These are phyloP conservation scores for Drosophila histrio DNA, from an alignment of 2,888 invertebrate species.

Conservation along the genomic window DNA sequence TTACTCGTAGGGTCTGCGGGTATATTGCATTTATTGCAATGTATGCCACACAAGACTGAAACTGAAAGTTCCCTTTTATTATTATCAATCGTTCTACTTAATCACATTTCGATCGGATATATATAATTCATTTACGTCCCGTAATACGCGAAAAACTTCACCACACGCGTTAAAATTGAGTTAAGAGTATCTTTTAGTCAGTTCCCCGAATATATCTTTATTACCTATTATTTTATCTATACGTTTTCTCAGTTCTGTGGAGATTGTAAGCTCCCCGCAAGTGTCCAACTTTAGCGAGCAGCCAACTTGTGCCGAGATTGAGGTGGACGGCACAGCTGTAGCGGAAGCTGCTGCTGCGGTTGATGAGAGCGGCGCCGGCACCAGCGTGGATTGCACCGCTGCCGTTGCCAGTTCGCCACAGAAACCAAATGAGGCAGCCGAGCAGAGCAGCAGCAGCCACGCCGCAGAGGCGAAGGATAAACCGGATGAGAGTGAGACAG, in stretches of 20 bases:
- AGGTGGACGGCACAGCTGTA: slow-evolving; percentile 69
- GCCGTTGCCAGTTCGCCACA: slow-evolving; percentile 50
- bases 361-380: slow-evolving; percentile 55
- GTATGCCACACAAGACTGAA: too few species aligned
- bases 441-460: slow-evolving; percentile 44
- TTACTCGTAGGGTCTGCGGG: too few species aligned
- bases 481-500: slow-evolving; percentile 43
- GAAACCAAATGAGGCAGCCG: slow-evolving; percentile 59
- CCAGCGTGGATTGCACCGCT: slow-evolving; percentile 44
- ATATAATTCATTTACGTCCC: too few species aligned
- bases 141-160: too few species aligned
- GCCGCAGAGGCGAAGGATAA: slow-evolving; percentile 52
- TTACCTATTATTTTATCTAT: neutral
- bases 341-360: slow-evolving; percentile 61
- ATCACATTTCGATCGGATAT: too few species aligned
- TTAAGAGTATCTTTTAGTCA: too few species aligned
- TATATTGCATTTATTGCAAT: too few species aligned
- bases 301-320: slow-evolving; percentile 50
- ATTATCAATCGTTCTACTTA: too few species aligned
- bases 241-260: slow-evolving; percentile 87
- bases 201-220: too few species aligned
- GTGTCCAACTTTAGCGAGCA: slow-evolving; percentile 87
- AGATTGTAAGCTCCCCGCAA: slow-evolving; percentile 93
- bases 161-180: too few species aligned
- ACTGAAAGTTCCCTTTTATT: too few species aligned